These are phyloP conservation scores for Orchestia grillus DNA, from an alignment of 1,140 invertebrate genomes.

Conservation along the genomic window DNA sequence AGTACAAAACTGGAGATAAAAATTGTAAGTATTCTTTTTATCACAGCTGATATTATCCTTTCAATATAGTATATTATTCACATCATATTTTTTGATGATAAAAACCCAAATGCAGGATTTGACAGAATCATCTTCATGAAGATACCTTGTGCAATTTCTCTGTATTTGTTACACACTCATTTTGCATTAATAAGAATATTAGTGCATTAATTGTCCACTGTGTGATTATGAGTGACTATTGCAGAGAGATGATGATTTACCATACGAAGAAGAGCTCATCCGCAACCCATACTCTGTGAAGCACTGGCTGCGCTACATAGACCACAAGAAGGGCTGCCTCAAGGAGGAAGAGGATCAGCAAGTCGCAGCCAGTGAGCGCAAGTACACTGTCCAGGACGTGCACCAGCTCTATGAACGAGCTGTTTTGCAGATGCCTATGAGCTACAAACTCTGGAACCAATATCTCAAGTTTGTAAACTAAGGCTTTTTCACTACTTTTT, in stretches of 20 bases:
- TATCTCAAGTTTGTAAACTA: constrained; percentile 81
- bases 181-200: background rate
- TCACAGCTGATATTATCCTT: background rate
- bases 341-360: constrained; percentile 73
- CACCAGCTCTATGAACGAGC: constrained; percentile 97
- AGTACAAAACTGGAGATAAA: background rate
- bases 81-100: background rate
- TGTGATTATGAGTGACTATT: background rate
- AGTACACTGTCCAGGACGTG: constrained; percentile 73
- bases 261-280: constrained; percentile 98
- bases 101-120: background rate
- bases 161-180: background rate
- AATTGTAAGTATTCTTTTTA: background rate
- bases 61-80: background rate
- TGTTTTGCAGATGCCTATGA: constrained; percentile 95
- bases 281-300: constrained; percentile 97
- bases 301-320: constrained; percentile 97
- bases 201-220: background rate
- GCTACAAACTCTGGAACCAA: constrained; percentile 98
- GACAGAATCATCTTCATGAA: background rate
- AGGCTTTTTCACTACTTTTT: background rate
- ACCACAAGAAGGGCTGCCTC: constrained; percentile 90
- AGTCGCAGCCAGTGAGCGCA: background rate
- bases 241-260: constrained; percentile 91
- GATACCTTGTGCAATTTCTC: background rate